phyloP scores from a whole-genome alignment of 2,888 invertebrate genomes.

The Orthosia gracilis region DNA sequence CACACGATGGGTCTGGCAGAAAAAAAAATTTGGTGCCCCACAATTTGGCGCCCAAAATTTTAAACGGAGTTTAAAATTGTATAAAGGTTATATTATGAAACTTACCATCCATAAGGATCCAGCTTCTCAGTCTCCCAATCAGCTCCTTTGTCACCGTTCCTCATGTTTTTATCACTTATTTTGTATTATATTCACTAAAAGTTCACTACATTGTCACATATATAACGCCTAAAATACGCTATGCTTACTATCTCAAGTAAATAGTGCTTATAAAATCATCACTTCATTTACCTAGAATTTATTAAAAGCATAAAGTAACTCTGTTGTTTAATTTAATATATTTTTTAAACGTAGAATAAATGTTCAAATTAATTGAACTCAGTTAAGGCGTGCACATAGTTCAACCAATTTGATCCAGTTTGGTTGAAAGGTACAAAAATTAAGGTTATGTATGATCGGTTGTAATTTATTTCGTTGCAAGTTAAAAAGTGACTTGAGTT shows the following conservation, averaged over 20 bases:
- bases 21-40: no score
- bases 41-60: no score
- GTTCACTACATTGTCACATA: slow-evolving; percentile 65
- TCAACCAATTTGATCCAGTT: slow-evolving; percentile 13
- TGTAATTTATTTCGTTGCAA: not conserved
- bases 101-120: slow-evolving; percentile 84
- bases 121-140: slow-evolving; percentile 85
- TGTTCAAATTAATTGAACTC: slow-evolving; percentile 9
- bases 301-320: slow-evolving; percentile 26
- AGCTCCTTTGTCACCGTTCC: slow-evolving; percentile 70
- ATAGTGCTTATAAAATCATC: not conserved
- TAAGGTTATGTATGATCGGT: no score
- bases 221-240: slow-evolving; percentile 1
- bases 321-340: slow-evolving; percentile 22
- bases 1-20: no score
- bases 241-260: slow-evolving; percentile 21
- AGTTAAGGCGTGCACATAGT: not conserved
- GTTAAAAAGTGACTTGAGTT: not conserved
- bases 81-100: slow-evolving; percentile 5
- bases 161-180: slow-evolving; percentile 69
- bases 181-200: slow-evolving; percentile 54
- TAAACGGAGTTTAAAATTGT: not conserved
- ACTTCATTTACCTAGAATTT: not conserved
- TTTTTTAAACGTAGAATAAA: not conserved
- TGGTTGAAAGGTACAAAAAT: not conserved